Conservation (phyloP, 1,140 invertebrate genomes). For the Sycobia sp. region DNA sequence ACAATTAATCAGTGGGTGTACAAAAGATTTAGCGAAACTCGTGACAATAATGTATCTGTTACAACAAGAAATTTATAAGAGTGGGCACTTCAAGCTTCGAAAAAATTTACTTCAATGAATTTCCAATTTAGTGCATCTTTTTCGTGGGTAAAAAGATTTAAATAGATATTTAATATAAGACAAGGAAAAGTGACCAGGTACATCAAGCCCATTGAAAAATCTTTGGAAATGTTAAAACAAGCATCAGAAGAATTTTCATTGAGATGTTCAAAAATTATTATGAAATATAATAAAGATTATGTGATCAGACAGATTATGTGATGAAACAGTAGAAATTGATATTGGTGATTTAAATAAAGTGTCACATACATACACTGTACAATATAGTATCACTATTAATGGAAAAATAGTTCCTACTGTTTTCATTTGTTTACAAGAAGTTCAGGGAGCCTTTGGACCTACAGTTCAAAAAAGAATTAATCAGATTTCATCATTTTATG, state of each 20-base stretch:
- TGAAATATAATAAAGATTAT: background rate
- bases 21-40: slow-evolving; percentile 35
- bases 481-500: background rate
- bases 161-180: slow-evolving; percentile 33
- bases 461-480: background rate
- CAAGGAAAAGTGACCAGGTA: slow-evolving; percentile 40
- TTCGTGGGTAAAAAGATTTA: too few relatives aligned
- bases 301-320: slow-evolving; percentile 10
- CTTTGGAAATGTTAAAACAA: slow-evolving; percentile 21
- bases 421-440: slow-evolving; percentile 20
- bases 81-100: slow-evolving; percentile 37
- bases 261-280: background rate
- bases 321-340: background rate
- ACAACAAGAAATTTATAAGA: slow-evolving; percentile 37
- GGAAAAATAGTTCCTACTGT: slow-evolving; percentile 6
- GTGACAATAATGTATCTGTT: slow-evolving; percentile 32
- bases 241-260: background rate
- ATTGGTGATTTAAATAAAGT: slow-evolving; percentile 6
- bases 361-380: background rate
- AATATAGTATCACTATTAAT: background rate
- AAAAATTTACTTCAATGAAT: slow-evolving; percentile 19
- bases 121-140: slow-evolving; percentile 36
- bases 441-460: slow-evolving; percentile 1
- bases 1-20: background rate
- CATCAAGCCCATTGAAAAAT: slow-evolving; percentile 36